These are phyloP conservation scores for Stenopsyche tienmushanensis DNA, from an alignment of 1,140 invertebrate genomes.

Conservation along the genomic window DNA sequence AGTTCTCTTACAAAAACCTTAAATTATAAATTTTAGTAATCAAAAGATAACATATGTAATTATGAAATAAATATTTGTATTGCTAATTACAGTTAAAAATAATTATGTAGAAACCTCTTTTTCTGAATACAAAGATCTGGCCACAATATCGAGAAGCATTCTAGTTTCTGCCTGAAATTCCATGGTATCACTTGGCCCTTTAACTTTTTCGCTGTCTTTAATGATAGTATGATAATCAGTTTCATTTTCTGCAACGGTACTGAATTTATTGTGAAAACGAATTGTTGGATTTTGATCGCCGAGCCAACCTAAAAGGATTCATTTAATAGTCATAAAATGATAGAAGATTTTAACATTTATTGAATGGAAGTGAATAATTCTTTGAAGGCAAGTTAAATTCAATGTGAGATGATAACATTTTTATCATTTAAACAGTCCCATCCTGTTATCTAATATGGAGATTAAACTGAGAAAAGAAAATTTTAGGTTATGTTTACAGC, in stretches of 20 bases:
- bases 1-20: constrained; percentile 93
- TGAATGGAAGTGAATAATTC: too few relatives aligned
- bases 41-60: background rate
- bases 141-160: constrained; percentile 95
- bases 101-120: constrained; percentile 75
- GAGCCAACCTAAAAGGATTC: too few relatives aligned
- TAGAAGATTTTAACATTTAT: too few relatives aligned
- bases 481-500: too few relatives aligned
- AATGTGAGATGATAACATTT: too few relatives aligned
- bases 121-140: constrained; percentile 94
- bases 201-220: constrained; percentile 54
- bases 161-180: constrained; percentile 96
- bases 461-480: too few relatives aligned
- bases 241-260: constrained; percentile 27
- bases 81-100: constrained; percentile 7
- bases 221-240: constrained; percentile 36
- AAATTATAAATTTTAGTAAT: too few relatives aligned
- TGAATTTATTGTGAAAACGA: constrained; percentile 10
- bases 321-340: too few relatives aligned
- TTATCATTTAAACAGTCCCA: too few relatives aligned
- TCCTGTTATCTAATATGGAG: too few relatives aligned
- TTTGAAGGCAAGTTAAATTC: too few relatives aligned
- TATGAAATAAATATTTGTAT: background rate
- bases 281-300: too few relatives aligned
- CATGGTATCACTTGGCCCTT: constrained; percentile 58